A percentile compares a stretch with the other conserved stretches of the same genome.
Conservation (phyloP, 2,888 invertebrate genomes). For the Lasius fuliginosus region DNA sequence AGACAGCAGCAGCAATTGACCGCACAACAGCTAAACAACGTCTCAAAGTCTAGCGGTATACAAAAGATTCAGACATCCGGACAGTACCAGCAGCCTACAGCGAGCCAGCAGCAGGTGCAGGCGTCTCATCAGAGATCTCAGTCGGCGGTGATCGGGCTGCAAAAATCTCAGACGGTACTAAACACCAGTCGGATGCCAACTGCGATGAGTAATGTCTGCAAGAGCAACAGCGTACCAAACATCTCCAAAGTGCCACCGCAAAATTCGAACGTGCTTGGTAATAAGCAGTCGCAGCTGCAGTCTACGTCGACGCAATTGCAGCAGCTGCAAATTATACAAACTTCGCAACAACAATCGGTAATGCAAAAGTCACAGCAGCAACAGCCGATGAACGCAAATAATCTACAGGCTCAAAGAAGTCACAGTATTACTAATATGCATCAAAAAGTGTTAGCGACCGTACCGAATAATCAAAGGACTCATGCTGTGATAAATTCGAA, state of each 20-base stretch:
- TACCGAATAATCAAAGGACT: conserved; percentile 74
- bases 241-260: conserved; percentile 75
- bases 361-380: conserved; percentile 64
- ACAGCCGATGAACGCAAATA: conserved; percentile 58
- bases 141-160: conserved; percentile 47
- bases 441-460: conserved; percentile 74
- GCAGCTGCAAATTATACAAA: conserved; percentile 70
- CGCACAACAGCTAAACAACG: conserved; percentile 72
- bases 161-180: conserved; percentile 67
- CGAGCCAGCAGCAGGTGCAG: conserved; percentile 61
- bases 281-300: conserved; percentile 71
- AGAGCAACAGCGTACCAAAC: conserved; percentile 81
- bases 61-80: conserved; percentile 73
- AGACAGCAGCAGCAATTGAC: conserved; percentile 74
- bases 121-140: conserved; percentile 66
- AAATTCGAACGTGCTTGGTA: conserved; percentile 73
- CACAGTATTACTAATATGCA: conserved; percentile 71
- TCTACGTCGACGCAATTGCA: conserved; percentile 69
- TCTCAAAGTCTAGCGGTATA: conserved; percentile 73
- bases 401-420: conserved; percentile 71
- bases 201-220: conserved; percentile 72
- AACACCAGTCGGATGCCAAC: conserved; percentile 66
- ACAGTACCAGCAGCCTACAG: conserved; percentile 29
- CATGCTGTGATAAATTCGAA: conserved; percentile 69
- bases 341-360: conserved; percentile 66